Percentiles rank a stretch among this genome's conserved stretches.
phyloP scores from a whole-genome alignment of 2,797 vertebrate species.

The Cottoperca gobio region DNA sequence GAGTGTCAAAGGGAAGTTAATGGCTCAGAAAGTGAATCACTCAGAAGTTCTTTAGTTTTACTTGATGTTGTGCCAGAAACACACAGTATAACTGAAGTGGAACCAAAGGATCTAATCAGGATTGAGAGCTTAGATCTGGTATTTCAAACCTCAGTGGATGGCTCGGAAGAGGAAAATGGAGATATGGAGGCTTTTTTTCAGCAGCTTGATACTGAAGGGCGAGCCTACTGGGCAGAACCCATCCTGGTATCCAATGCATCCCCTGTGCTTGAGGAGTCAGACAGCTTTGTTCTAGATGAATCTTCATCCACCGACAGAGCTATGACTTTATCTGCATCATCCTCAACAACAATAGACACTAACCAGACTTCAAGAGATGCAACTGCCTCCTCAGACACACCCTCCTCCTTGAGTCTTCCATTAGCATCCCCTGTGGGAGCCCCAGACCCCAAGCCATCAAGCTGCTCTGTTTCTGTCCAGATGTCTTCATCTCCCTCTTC shows the following conservation, averaged over 20 bases:
- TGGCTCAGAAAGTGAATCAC: neutral
- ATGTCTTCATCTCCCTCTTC: constrained; percentile 78
- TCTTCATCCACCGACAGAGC: neutral
- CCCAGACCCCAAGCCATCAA: constrained; percentile 27
- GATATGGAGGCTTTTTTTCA: constrained; percentile 59
- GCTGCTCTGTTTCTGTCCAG: constrained; percentile 83
- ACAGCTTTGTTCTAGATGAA: constrained; percentile 16
- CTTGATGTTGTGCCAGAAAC: neutral
- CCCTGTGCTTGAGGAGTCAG: constrained; percentile 15
- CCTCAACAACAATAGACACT: neutral
- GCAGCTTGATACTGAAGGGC: constrained; percentile 61
- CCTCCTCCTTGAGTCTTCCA: neutral
- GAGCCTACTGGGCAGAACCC: constrained; percentile 72
- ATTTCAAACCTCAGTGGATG: constrained; percentile 69
- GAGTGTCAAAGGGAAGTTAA: neutral
- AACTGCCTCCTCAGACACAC: neutral
- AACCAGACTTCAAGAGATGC: constrained; percentile 6
- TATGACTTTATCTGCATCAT: neutral
- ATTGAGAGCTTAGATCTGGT: constrained; percentile 50
- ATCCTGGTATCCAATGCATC: constrained; percentile 44
- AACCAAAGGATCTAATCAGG: constrained; percentile 21
- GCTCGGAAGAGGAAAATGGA: constrained; percentile 45
- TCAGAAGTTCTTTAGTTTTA: neutral
- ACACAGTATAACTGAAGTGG: neutral
- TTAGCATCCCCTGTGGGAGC: neutral